phyloP scores from a whole-genome alignment of 2,113 vertebrate species.

The Eolophus roseicapilla region DNA sequence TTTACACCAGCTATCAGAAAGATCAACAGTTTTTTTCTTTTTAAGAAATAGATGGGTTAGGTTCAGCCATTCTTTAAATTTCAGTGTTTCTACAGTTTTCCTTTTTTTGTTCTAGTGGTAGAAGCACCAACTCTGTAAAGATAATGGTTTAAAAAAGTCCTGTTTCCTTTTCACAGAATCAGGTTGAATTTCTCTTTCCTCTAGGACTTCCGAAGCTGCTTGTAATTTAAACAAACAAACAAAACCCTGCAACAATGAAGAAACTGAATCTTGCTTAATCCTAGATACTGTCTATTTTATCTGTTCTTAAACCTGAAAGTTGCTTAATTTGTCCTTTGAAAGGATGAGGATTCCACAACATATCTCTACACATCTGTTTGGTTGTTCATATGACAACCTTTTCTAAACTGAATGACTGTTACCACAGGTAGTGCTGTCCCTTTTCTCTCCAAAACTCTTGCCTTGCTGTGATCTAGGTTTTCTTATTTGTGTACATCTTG shows the following conservation, averaged over 20 bases:
- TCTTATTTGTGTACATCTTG: not conserved
- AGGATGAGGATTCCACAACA: not conserved
- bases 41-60: not conserved
- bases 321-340: not conserved
- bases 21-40: not conserved
- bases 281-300: not conserved
- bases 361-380: not conserved
- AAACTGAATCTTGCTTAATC: not conserved
- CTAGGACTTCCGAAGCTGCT: not conserved
- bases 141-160: not conserved
- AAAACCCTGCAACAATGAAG: not conserved
- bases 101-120: not conserved
- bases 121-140: not conserved
- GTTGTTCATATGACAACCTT: not conserved
- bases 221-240: not conserved
- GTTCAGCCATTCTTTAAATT: not conserved
- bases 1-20: not conserved
- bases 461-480: not conserved
- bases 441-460: not conserved
- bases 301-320: not conserved
- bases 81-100: not conserved
- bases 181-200: not conserved
- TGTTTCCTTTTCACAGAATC: not conserved
- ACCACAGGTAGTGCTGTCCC: not conserved
- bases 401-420: not conserved